Percentiles rank a stretch among this genome's conserved stretches.
Conservation (phyloP, 1,140 invertebrate genomes). For the Conus betulinus region DNA sequence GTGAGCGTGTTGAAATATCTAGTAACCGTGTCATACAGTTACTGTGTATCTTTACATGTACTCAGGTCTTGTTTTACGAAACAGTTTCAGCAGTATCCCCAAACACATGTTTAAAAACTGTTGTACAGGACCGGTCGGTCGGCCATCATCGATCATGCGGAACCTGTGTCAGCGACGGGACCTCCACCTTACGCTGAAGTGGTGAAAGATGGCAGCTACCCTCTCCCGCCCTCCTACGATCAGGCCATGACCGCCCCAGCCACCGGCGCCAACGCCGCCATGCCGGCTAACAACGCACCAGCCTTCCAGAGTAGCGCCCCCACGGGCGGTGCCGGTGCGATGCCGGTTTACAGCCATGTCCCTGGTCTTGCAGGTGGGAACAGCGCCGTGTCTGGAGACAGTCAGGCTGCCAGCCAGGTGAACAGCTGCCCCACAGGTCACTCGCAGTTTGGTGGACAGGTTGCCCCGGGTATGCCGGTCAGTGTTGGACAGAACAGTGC, state of each 20-base stretch:
- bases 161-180: not conserved
- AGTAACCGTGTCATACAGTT: too few relatives aligned
- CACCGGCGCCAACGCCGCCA: not conserved
- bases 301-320: not conserved
- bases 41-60: too few relatives aligned
- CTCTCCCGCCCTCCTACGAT: conserved; percentile 9
- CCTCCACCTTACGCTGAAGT: conserved; percentile 31
- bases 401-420: not conserved
- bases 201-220: not conserved
- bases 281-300: not conserved
- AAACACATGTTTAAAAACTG: not conserved
- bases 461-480: not conserved
- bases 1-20: too few relatives aligned
- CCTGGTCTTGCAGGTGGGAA: not conserved
- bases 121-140: conserved; percentile 18
- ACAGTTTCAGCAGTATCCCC: too few relatives aligned
- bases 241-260: not conserved
- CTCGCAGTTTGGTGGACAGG: not conserved
- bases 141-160: conserved; percentile 29
- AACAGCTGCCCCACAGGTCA: not conserved
- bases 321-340: not conserved
- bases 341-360: not conserved
- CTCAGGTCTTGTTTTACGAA: too few relatives aligned
- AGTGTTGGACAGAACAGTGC: not conserved
- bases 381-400: not conserved